Conservation (phyloP, 2,797 vertebrate genomes). For the Amblyraja radiata region DNA sequence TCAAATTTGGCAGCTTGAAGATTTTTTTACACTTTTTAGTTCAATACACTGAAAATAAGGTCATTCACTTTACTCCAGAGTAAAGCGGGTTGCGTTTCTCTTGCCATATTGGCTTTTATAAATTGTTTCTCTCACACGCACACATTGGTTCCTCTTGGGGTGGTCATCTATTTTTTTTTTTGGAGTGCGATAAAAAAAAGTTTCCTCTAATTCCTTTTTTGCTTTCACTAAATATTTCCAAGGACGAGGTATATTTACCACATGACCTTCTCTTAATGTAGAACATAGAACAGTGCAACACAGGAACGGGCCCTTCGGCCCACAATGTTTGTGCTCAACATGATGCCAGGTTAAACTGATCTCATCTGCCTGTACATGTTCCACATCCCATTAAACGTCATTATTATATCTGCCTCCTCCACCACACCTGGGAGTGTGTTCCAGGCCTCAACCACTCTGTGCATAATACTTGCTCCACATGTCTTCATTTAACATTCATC, state of each 20-base stretch:
- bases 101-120: not conserved
- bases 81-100: not conserved
- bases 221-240: not conserved
- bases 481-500: too few species aligned
- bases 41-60: not conserved
- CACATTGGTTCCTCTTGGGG: not conserved
- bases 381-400: too few species aligned
- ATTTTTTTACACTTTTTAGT: not conserved
- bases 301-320: too few species aligned
- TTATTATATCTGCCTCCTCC: too few species aligned
- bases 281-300: too few species aligned
- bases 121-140: not conserved
- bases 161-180: not conserved
- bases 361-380: too few species aligned
- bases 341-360: too few species aligned
- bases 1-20: not conserved
- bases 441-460: too few species aligned
- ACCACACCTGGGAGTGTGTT: too few species aligned
- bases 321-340: too few species aligned
- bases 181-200: not conserved
- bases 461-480: too few species aligned
- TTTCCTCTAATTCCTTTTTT: too few species aligned
- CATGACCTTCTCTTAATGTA: not conserved
- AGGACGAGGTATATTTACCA: not conserved
- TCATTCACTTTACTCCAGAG: not conserved